These are phyloP conservation scores for Ricordea florida DNA, from an alignment of 92 coral and sea anemone genomes.

Conservation along the genomic window DNA sequence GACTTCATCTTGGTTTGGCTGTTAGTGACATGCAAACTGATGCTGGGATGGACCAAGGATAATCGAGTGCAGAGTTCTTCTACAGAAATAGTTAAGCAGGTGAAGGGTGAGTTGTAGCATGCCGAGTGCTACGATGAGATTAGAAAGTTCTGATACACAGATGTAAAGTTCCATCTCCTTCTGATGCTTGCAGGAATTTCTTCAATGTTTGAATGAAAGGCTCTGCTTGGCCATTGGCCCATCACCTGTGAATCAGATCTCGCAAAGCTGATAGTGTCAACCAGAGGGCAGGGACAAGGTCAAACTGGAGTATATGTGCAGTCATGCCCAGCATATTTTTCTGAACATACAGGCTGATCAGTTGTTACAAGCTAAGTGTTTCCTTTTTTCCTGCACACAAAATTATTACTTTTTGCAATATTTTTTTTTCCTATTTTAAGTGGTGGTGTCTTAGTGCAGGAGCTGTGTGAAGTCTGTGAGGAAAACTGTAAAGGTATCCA, in stretches of 20 bases:
- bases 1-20: neutral
- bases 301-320: neutral
- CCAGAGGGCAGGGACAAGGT: slow-evolving; percentile 13
- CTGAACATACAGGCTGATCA: slow-evolving; percentile 5
- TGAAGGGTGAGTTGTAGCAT: too few relatives aligned
- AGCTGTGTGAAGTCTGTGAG: slow-evolving; percentile 30
- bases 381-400: slow-evolving; percentile 3
- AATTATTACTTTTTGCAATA: neutral
- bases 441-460: slow-evolving; percentile 20
- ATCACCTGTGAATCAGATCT: slow-evolving; percentile 10
- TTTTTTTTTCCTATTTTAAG: slow-evolving; percentile 2
- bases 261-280: slow-evolving; percentile 11
- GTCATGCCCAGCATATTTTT: slow-evolving; percentile 11
- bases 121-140: too few relatives aligned
- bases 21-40: too few relatives aligned
- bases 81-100: too few relatives aligned
- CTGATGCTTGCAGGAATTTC: too few relatives aligned
- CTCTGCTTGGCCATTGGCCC: too few relatives aligned
- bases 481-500: slow-evolving; percentile 34
- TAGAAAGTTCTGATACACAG: too few relatives aligned
- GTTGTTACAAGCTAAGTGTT: slow-evolving; percentile 19
- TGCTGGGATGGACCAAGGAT: too few relatives aligned
- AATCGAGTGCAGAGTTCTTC: too few relatives aligned
- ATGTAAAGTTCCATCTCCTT: too few relatives aligned
- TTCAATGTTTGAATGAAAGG: too few relatives aligned